Base-by-base conservation (phyloP, 2,113 vertebrate genomes). In the Pseudonaja textilis region DNA sequence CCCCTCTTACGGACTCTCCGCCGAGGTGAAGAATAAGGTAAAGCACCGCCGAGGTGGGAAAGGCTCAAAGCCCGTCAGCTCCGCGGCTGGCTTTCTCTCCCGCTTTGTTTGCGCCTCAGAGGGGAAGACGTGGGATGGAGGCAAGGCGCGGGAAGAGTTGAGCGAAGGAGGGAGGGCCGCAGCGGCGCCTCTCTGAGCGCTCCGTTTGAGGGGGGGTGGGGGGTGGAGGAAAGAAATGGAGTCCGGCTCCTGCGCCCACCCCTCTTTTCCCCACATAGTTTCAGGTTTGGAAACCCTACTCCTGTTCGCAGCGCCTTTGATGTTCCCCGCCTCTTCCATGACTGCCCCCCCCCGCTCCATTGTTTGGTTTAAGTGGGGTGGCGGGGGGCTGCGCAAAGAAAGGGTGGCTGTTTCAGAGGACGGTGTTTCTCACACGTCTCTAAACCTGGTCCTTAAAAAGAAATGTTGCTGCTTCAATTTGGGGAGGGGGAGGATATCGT, bases 1-100 rank as follows among this genome's bases (percentile, higher is more conserved):
- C 88, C 99, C 99, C 56, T 97, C 98, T 61, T 99, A 99, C 93
- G 99, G 99, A 91, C 97, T 99, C 90, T 99, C 99, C 74, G 99
- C 99, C 42, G 99, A 99, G 95, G 99, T 99, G 90, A 98, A 98
- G 93, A 99, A 98, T 97, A 99, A 99, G 98, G 99, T 99, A 97
- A 94, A 91, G 14, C 3, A 61, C 86, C 18, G 2, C 0, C 85
- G 18, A 18, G 74, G 74, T 55, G 26, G 26, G 5, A 47, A 4
- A 86, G 3, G 10, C 2, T 69, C 4, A n/a, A 57, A 34, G 91
- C n/a, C 12, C 29, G 54, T 42, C 2, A 1, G 45, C 59, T 26
- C 3, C 23, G 22, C 7, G 29, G 61, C 87, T 55, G 18, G 23
- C 59, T 25, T 18, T 55, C 39, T 5, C 0, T 85, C 25, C 74